These are phyloP conservation scores for Sarcophaga peregrina DNA, from an alignment of 1,140 invertebrate species.

Conservation along the genomic window DNA sequence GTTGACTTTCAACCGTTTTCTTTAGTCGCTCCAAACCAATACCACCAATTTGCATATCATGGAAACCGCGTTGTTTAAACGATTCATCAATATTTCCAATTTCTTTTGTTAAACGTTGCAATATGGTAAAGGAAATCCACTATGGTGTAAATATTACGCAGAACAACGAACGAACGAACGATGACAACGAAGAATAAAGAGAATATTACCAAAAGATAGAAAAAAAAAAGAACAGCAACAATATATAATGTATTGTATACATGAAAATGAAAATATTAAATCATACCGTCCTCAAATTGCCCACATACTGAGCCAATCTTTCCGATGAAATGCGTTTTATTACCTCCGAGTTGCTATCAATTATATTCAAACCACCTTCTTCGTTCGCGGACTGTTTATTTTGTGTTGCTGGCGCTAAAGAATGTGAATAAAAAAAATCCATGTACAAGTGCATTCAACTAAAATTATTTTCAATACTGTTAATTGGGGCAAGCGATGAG, in stretches of 20 bases:
- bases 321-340: constrained; percentile 61
- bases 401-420: constrained; percentile 48
- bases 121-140: constrained; percentile 84
- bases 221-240: background rate
- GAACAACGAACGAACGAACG: background rate
- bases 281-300: constrained; percentile 59
- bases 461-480: too few species aligned
- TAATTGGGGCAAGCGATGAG: too few species aligned
- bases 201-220: background rate
- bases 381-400: constrained; percentile 58
- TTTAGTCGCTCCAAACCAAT: constrained; percentile 77
- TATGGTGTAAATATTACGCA: constrained; percentile 54
- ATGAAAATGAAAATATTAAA: background rate
- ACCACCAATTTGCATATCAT: constrained; percentile 77
- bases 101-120: constrained; percentile 76
- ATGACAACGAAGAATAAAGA: constrained; percentile 3
- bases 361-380: constrained; percentile 57
- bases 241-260: background rate
- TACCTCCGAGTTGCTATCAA: constrained; percentile 62
- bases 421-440: too few species aligned
- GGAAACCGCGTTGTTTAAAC: constrained; percentile 75
- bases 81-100: constrained; percentile 77
- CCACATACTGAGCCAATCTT: constrained; percentile 61
- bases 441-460: too few species aligned
- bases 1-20: constrained; percentile 73